These are phyloP conservation scores for Thalassaphorura encarpata DNA, from an alignment of 1,140 invertebrate species.

Conservation along the genomic window DNA sequence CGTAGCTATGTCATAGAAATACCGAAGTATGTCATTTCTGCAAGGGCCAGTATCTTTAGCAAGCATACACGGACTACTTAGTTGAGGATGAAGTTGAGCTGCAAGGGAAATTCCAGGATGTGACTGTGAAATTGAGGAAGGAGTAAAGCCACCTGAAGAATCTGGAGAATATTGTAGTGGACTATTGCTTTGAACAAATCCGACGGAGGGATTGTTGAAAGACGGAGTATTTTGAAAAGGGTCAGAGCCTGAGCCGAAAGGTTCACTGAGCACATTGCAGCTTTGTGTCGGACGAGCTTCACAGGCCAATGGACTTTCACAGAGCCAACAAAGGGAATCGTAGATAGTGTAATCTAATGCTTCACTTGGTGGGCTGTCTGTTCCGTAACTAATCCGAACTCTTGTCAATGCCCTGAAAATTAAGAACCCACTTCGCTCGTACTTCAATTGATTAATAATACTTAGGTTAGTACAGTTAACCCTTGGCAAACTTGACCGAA, in stretches of 20 bases:
- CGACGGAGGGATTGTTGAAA: neutral
- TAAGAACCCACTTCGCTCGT: neutral
- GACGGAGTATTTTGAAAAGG: slow-evolving; percentile 17
- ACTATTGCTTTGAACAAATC: slow-evolving; percentile 4
- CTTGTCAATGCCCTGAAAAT: slow-evolving; percentile 18
- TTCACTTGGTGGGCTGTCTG: slow-evolving; percentile 22
- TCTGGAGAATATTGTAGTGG: neutral
- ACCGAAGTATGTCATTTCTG: slow-evolving; percentile 23
- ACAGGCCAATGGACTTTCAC: slow-evolving; percentile 20
- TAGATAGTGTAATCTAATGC: slow-evolving; percentile 25
- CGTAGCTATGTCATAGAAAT: slow-evolving; percentile 23
- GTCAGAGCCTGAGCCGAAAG: slow-evolving; percentile 20
- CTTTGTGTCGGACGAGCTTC: slow-evolving; percentile 24
- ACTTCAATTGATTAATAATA: no score
- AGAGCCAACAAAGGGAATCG: slow-evolving; percentile 29
- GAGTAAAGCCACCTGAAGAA: neutral
- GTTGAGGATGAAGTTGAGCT: slow-evolving; percentile 22
- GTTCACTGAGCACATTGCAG: slow-evolving; percentile 31
- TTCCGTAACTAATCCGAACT: slow-evolving; percentile 25
- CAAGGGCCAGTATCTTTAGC: slow-evolving; percentile 30
- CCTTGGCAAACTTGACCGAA: neutral
- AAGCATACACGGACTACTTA: slow-evolving; percentile 21
- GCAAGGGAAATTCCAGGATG: neutral
- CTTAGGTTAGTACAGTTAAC: no score
- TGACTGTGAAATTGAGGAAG: neutral